phyloP scores from a whole-genome alignment of 1,140 invertebrate species.

The Caenorhabditis latens region DNA sequence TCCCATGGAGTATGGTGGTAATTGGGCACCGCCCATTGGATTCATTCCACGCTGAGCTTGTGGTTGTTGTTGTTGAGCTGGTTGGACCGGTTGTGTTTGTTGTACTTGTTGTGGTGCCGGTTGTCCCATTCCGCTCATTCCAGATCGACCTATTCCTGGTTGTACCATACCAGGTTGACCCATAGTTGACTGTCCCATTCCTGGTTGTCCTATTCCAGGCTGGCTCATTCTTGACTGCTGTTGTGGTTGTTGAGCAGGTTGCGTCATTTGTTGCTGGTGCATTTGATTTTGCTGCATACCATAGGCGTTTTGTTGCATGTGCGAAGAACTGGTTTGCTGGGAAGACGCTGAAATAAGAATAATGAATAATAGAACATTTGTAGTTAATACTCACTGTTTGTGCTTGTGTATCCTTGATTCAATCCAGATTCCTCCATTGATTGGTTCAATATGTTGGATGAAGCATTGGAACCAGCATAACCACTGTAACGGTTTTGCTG shows the following conservation, averaged over 20 bases:
- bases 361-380: background rate
- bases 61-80: background rate
- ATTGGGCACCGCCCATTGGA: background rate
- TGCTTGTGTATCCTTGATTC: constrained; percentile 1
- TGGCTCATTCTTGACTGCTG: background rate
- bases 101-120: background rate
- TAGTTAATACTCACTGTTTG: background rate
- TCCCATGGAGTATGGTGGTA: background rate
- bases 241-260: background rate
- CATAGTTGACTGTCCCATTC: background rate
- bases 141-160: background rate
- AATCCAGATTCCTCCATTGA: constrained; percentile 27
- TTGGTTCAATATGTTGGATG: background rate
- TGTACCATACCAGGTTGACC: background rate
- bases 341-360: background rate
- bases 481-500: constrained; percentile 14
- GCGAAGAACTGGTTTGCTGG: background rate
- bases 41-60: background rate
- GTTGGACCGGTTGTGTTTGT: background rate
- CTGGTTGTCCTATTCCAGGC: background rate
- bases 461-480: background rate
- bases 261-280: background rate
- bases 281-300: constrained; percentile 34
- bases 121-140: constrained; percentile 18
- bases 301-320: no score